Base-by-base conservation (phyloP, 2,113 vertebrate genomes). In the Periophthalmus modestus region DNA sequence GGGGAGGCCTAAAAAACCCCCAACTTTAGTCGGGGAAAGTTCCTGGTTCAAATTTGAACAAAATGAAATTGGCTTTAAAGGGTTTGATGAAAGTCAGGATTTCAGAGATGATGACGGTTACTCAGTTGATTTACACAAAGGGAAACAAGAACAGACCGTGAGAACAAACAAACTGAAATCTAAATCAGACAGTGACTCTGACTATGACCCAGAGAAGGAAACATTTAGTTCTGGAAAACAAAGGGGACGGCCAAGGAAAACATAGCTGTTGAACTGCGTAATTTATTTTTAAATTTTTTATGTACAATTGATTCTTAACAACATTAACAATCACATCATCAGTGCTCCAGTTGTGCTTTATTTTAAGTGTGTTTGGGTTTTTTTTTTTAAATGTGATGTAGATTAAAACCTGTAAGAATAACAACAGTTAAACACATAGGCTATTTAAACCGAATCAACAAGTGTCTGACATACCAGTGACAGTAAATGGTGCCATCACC, bases 1-100 rank as follows among this genome's bases (percentile, higher is more conserved):
- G 46, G 85, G 83, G 54, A 75, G 85, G 33, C 80, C 83, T 0
- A 85, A 82, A 54, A 80, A 72, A 21, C 55, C 52, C 46, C 16
- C 13, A 1, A 14, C 36, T 50, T 2, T 2, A 9, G 57, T 47
- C 33, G 15, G 18, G 4, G 33, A 63, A 63, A 3, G 7, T 63
- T 18, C 28, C 39, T 43, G 39, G 39, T 43, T 43, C 7, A 43
- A 10, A 43, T 43, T 7, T 10, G 39, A 43, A 43, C 39, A 43
- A 43, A 43, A 43, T 43, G 39, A 43, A 9, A 43, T 10, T 43
- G 39, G 39, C 39, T 43, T 43, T 43, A 43, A 43, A 10, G 39
- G 39, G 7, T 43, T 67, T 13, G 74, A 84, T 19, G 70, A 62
- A 3, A 70, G 65, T 0, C 71, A 82, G 11, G 50, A 67, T 10